These are phyloP conservation scores for Lucilia sericata DNA, from an alignment of 1,140 invertebrate genomes.

Conservation along the genomic window DNA sequence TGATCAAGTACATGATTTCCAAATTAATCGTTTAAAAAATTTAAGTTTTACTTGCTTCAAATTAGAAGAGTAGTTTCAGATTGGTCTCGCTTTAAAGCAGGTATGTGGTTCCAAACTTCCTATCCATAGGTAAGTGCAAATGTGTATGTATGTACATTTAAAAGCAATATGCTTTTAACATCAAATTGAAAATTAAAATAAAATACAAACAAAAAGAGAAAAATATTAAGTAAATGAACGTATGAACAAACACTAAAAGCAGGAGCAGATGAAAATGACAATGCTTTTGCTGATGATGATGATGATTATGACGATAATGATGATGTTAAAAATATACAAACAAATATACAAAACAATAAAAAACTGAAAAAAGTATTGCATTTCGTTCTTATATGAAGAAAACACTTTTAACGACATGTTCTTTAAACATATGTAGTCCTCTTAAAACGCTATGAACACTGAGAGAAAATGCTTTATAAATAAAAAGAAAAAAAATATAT, in stretches of 20 bases:
- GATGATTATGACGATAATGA: background rate
- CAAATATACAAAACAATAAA: background rate
- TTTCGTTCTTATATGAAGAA: too few species aligned
- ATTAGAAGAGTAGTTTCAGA: background rate
- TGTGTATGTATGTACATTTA: background rate
- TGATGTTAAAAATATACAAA: background rate
- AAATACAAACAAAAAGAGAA: background rate
- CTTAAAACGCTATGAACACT: constrained; percentile 5
- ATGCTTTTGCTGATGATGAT: background rate
- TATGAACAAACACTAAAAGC: background rate
- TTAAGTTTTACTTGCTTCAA: background rate
- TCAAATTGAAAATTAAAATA: constrained; percentile 26
- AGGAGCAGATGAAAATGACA: background rate
- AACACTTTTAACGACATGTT: constrained; percentile 7
- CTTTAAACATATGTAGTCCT: background rate
- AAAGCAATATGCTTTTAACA: constrained; percentile 18
- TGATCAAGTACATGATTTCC: too few species aligned
- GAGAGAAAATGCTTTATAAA: background rate
- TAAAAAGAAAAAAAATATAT: background rate
- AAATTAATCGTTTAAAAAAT: too few species aligned
- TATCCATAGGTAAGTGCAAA: background rate
- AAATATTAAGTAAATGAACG: background rate
- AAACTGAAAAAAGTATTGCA: too few species aligned
- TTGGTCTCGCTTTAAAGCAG: too few species aligned
- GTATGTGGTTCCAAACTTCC: background rate